Evolutionary conservation across 2,797 vertebrate genomes (phyloP).

Genomic region (Garrulus glandarius): DNA sequence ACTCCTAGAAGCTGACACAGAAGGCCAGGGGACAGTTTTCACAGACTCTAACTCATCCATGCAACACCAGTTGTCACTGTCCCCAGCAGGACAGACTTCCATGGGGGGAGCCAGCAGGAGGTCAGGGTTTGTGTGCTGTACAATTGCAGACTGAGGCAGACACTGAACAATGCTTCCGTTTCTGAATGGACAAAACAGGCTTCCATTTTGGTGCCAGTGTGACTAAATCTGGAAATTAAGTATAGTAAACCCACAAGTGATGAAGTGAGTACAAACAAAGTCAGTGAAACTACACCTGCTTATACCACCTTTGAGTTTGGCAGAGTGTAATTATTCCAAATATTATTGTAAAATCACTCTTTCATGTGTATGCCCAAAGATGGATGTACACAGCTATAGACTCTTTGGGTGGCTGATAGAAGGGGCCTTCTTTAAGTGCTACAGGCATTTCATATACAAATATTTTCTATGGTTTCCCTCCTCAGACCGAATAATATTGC

Average conservation of each 20-base stretch:
- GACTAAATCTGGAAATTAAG: background rate
- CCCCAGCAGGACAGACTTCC: background rate
- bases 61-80: background rate
- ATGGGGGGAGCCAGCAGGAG: too few species aligned
- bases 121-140: fast-evolving
- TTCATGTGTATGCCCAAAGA: background rate
- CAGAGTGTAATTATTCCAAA: background rate
- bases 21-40: background rate
- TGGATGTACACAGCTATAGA: background rate
- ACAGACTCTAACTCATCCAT: background rate
- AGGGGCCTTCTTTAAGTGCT: background rate
- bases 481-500: conserved; percentile 33
- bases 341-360: conserved; percentile 24
- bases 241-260: background rate
- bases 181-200: background rate
- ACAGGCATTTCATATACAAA: conserved; percentile 23
- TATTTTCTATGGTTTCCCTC: conserved; percentile 51
- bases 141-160: background rate
- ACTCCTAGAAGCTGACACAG: background rate
- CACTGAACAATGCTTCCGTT: background rate
- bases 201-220: background rate
- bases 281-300: background rate
- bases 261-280: background rate
- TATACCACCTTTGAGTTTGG: background rate
- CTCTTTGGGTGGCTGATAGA: conserved; percentile 20